These are phyloP conservation scores for Aulostomus chinensis DNA, from an alignment of 2,797 vertebrate species.

Conservation along the genomic window DNA sequence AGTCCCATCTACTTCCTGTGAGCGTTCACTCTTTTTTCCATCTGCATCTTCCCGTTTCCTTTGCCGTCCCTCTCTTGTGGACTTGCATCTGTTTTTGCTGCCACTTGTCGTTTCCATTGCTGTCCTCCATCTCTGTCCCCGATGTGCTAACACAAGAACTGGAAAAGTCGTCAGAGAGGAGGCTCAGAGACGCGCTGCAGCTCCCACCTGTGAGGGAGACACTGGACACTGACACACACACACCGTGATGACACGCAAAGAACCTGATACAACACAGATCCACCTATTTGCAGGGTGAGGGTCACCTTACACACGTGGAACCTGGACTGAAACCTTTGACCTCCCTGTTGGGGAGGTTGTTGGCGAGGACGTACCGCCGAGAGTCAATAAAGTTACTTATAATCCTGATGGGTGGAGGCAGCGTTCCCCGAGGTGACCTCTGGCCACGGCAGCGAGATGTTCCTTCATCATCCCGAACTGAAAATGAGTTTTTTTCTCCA, in stretches of 20 bases:
- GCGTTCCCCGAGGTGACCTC: no score
- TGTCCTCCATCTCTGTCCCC: conserved; percentile 3
- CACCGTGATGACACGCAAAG: conserved; percentile 37
- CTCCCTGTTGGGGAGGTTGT: neutral
- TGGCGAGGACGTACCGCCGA: neutral
- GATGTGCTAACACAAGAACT: conserved; percentile 9
- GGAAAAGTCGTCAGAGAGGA: conserved; percentile 41
- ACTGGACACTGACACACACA: conserved; percentile 5
- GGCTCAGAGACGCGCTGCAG: neutral
- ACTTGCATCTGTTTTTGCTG: neutral
- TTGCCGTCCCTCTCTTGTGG: neutral
- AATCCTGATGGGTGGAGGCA: no score
- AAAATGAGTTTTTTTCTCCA: no score
- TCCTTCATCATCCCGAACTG: no score
- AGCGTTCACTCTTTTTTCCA: neutral
- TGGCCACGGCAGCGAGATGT: no score
- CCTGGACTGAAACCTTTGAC: no score
- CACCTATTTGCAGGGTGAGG: no score
- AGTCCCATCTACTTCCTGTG: neutral
- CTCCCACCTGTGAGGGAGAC: conserved; percentile 15
- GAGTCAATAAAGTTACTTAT: neutral
- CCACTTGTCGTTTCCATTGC: neutral
- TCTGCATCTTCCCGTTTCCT: conserved; percentile 10
- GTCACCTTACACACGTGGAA: conserved; percentile 1
- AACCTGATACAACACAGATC: no score